Evolutionary conservation across 2,888 invertebrate species (phyloP), one percentile per base, ranked within the genome.

Genomic region (Escarpia spicata): DNA sequence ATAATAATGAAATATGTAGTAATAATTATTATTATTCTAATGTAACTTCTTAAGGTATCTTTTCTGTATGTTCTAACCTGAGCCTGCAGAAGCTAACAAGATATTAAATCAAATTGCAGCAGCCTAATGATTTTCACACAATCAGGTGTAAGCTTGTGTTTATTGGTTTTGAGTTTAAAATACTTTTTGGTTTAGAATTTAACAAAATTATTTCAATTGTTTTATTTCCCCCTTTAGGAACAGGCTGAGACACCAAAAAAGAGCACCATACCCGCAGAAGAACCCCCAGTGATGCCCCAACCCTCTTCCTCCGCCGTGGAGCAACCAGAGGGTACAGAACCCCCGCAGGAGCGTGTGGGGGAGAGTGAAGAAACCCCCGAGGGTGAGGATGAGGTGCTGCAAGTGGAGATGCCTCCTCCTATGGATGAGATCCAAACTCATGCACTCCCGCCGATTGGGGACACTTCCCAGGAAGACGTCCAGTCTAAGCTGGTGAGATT

Each of bases 321-420:
- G n/a, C 75, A 75, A 75, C 75, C 75, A 15, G n/a, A 75, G 75
- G 75, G 75, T 75, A 75, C 75, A 26, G 75, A 75, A 26, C 75
- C n/a, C 75, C 75, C 75, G 19, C 75, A 26, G 75, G 75, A 75
- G n/a, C 19, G 75, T n/a, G 75, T 75, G 75, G 92, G 92, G 31
- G 92, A 75, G n/a, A 92, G 52, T 2, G 92, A 58, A 8, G 92
- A 31, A 37, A 43, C 43, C 75, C 75, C 75, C 3, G 75, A 75
- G n/a, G 75, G 26, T 0, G 75, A 75, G 93, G 94, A 94, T 44
- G 94, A 94, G 52, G 93, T 92, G 75, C 93, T 94, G n/a, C 91
- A 92, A 12, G 93, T 93, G 89, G 94, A 94, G 92, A 92, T 94
- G 93, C 94, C 93, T 26, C 94, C 94, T 44, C 94, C 94, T 31